Evolutionary conservation across 2,888 invertebrate genomes (phyloP).

Genomic region (Drosophila multiciliata): DNA sequence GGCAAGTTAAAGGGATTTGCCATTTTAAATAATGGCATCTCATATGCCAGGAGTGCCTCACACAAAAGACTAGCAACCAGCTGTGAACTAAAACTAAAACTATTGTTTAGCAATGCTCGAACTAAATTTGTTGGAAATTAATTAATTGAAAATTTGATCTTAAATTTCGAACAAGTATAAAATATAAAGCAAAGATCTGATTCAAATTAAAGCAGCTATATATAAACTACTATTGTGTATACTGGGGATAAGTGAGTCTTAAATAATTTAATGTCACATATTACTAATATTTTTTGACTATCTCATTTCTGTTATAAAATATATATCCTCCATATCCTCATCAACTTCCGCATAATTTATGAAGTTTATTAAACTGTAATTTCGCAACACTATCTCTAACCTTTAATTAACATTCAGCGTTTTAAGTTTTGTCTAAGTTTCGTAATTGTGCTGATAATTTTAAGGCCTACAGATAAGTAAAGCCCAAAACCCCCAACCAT

Average conservation of each 20-base stretch:
- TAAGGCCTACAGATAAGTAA: background rate
- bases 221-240: background rate
- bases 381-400: background rate
- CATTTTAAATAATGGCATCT: conserved; percentile 61
- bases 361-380: background rate
- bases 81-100: background rate
- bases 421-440: conserved; percentile 28
- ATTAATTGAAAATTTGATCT: too few relatives aligned
- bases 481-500: background rate
- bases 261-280: background rate
- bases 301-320: background rate
- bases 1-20: conserved; percentile 72
- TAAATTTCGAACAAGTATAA: too few relatives aligned
- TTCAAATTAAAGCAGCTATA: background rate
- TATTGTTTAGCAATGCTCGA: background rate
- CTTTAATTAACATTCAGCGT: conserved; percentile 13
- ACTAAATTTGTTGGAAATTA: too few relatives aligned
- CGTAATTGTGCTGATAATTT: conserved; percentile 57
- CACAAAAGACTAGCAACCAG: background rate
- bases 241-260: background rate
- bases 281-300: background rate
- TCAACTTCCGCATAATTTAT: background rate
- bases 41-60: background rate
- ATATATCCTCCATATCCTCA: background rate
- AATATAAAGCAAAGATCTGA: background rate